Evolutionary conservation across 2,888 invertebrate species (phyloP).

Genomic region (Mythimna pallens): DNA sequence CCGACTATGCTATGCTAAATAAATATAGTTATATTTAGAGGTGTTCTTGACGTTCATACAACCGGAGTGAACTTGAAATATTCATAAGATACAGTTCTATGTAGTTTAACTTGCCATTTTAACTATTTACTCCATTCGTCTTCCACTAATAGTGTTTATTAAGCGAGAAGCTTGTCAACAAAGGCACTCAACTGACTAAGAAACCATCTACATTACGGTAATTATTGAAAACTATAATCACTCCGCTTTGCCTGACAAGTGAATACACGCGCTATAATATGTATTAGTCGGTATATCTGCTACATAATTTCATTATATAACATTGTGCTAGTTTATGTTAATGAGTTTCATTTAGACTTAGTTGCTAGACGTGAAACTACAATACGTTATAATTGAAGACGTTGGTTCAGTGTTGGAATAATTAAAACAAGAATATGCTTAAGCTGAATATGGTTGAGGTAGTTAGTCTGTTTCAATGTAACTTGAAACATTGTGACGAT

Average conservation of each 20-base stretch:
- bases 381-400: constrained; percentile 15
- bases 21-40: not conserved
- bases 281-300: not conserved
- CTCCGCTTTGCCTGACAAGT: constrained; percentile 26
- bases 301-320: not conserved
- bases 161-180: constrained; percentile 43
- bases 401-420: constrained; percentile 4
- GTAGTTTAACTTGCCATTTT: constrained; percentile 19
- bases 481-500: not conserved
- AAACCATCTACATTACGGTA: constrained; percentile 44
- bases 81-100: constrained; percentile 4
- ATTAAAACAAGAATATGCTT: constrained; percentile 13
- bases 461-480: not conserved
- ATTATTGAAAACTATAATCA: constrained; percentile 42
- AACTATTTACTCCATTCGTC: constrained; percentile 40
- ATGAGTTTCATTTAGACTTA: constrained; percentile 28
- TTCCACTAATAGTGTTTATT: constrained; percentile 51
- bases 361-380: constrained; percentile 19
- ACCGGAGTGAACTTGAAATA: not conserved
- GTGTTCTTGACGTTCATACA: not conserved
- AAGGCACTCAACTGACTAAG: constrained; percentile 38
- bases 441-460: not conserved
- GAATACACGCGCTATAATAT: constrained; percentile 11
- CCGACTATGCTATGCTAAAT: no score
- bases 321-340: constrained; percentile 36